Evolutionary conservation across 2,888 invertebrate genomes (phyloP), one percentile per base, ranked within the genome.

Genomic region (Tribolium freemani): DNA sequence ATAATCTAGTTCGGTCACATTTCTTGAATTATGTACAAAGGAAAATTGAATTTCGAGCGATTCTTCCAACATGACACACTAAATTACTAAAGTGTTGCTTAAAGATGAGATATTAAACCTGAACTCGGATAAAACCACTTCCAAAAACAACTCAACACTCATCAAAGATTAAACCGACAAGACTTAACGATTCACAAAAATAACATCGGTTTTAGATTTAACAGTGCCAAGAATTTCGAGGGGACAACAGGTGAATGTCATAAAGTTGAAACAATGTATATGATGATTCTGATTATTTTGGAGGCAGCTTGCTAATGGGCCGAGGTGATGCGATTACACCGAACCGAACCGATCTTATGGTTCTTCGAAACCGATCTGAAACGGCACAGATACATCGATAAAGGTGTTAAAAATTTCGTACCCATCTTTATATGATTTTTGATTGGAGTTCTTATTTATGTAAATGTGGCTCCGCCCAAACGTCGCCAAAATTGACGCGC

Each of bases 381-480:
- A 63, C 50, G 63, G 38, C 63, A 38, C 31, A 21, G 63, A 51
- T 51, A 48, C 63, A 63, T 31, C 63, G 63, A 60, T 63, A 48
- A 63, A 63, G 63, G 63, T 63, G 63, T 51, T 63, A 63, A 63
- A 63, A 51, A 63, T 31, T 51, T 51, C 31, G 50, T 51, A 63
- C 63, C 48, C 31, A 38, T 63, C 50, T 20, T 63, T 50, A 51
- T 13, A 51, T 63, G 50, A 63, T 31, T 63, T 63, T 16, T 63
- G 63, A 60, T 60, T 60, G 26, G 26, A 13, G 48, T 60, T 60
- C 26, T 60, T 60, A 60, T 60, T 48, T 60, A 60, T 60, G 60
- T 60, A 48, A 60, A 60, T 60, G 16, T 30, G 26, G 26, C 5
- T 45, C 45, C 58, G 60, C 48, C 60, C 60, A 48, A 20, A 60